Percentiles rank a stretch among this genome's conserved stretches.
phyloP scores from a whole-genome alignment of 2,113 vertebrate genomes.

The Tachycineta bicolor region DNA sequence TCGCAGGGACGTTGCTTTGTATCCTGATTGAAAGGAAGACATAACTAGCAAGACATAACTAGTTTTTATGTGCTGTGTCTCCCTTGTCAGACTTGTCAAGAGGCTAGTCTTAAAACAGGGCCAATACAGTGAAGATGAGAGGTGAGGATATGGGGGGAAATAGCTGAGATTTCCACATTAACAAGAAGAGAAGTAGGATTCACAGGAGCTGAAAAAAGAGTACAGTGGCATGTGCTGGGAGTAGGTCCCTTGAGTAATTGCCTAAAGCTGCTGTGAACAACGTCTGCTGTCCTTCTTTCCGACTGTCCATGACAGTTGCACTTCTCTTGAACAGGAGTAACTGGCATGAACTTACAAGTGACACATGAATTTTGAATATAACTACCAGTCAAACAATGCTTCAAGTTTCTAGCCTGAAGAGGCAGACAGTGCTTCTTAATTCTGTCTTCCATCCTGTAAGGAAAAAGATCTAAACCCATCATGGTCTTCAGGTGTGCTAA shows the following conservation, averaged over 20 bases:
- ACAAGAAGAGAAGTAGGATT: background rate
- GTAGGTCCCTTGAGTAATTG: background rate
- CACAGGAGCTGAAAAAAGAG: background rate
- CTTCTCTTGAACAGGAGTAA: background rate
- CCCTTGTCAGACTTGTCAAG: background rate
- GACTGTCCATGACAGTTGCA: background rate
- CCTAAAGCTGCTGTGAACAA: background rate
- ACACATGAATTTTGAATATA: background rate
- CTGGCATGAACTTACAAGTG: background rate
- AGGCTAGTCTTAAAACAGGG: background rate
- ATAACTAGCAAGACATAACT: background rate
- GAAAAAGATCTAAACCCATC: background rate
- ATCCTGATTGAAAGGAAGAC: background rate
- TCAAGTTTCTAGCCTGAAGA: background rate
- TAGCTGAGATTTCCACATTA: background rate
- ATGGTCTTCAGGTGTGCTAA: background rate
- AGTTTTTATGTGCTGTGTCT: background rate
- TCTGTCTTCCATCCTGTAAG: background rate
- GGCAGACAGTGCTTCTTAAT: background rate
- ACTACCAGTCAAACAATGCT: background rate
- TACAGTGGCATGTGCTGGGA: background rate
- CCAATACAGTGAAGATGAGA: background rate
- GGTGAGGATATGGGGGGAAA: background rate
- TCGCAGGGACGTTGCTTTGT: background rate
- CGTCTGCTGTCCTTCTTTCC: background rate